A percentile compares a stretch with the other conserved stretches of the same genome.
Conservation (phyloP, 2,888 invertebrate species). For the Helicoverpa assulta region DNA sequence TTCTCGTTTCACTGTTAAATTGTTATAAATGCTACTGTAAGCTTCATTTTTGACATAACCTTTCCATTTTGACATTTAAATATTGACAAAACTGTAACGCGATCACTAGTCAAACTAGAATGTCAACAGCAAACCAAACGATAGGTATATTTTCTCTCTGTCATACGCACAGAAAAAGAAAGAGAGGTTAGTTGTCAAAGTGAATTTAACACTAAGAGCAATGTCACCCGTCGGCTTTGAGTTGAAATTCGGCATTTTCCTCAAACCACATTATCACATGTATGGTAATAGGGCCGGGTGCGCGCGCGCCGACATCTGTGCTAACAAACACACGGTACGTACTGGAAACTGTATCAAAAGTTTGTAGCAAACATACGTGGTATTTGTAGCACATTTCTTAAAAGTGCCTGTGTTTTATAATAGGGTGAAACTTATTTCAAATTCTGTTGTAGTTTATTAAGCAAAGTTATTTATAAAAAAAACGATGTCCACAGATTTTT, state of each 20-base stretch:
- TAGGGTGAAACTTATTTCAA: background rate
- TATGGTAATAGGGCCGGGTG: slow-evolving; percentile 82
- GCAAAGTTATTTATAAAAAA: too few relatives aligned
- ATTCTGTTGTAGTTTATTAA: background rate
- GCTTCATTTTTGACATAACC: slow-evolving; percentile 73
- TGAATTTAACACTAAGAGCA: slow-evolving; percentile 66
- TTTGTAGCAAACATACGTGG: slow-evolving; percentile 31
- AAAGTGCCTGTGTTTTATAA: background rate
- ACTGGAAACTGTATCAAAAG: slow-evolving; percentile 75
- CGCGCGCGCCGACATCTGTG: slow-evolving; percentile 77
- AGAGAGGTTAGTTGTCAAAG: slow-evolving; percentile 49
- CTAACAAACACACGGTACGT: slow-evolving; percentile 69
- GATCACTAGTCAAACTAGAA: slow-evolving; percentile 55
- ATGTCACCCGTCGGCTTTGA: slow-evolving; percentile 79
- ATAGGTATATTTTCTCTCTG: slow-evolving; percentile 39
- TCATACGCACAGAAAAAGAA: slow-evolving; percentile 34
- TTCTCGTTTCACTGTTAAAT: slow-evolving; percentile 8
- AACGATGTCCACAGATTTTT: too few relatives aligned
- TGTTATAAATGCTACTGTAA: slow-evolving; percentile 51
- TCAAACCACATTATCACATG: slow-evolving; percentile 81
- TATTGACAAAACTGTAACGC: slow-evolving; percentile 69
- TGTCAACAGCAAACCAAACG: slow-evolving; percentile 51
- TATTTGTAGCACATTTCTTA: slow-evolving; percentile 28
- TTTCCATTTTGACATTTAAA: slow-evolving; percentile 71
- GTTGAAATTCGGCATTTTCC: slow-evolving; percentile 83